These are phyloP conservation scores for Scaptomyza parva DNA, from an alignment of 2,888 invertebrate species.

Conservation along the genomic window DNA sequence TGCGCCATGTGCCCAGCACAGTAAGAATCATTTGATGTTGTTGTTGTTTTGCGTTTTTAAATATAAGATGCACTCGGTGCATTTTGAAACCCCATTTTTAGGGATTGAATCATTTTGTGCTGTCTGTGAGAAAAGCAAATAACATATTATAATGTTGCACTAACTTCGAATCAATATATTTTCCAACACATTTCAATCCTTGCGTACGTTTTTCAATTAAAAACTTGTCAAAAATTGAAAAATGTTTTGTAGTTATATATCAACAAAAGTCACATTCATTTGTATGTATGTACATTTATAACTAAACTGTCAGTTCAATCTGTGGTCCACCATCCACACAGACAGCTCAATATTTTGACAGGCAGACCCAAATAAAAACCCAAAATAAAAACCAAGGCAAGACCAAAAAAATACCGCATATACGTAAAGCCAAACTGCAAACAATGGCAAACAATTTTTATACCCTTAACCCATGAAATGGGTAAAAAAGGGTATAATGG, in stretches of 20 bases:
- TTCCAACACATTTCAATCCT: neutral
- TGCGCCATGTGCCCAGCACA: constrained; percentile 30
- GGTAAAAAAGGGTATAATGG: too few species aligned
- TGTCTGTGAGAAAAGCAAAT: constrained; percentile 75
- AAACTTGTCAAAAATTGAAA: constrained; percentile 44
- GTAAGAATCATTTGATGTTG: constrained; percentile 43
- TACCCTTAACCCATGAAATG: too few species aligned
- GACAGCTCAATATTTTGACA: constrained; percentile 80
- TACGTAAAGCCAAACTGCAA: constrained; percentile 56
- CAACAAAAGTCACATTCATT: constrained; percentile 3
- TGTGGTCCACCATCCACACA: constrained; percentile 45
- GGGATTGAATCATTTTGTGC: constrained; percentile 50
- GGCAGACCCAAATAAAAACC: constrained; percentile 32
- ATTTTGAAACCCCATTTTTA: constrained; percentile 49
- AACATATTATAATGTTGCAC: constrained; percentile 19
- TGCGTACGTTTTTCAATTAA: constrained; percentile 42
- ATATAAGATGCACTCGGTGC: constrained; percentile 36
- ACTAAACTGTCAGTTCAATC: constrained; percentile 51
- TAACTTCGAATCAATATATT: neutral
- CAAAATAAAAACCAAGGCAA: constrained; percentile 6
- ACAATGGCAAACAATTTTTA: constrained; percentile 62
- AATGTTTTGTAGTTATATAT: constrained; percentile 29
- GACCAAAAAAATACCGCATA: constrained; percentile 23
- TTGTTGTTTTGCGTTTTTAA: constrained; percentile 35
- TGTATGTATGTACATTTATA: constrained; percentile 9